Conservation (phyloP, 2,113 vertebrate genomes). For the Bombycilla garrulus region DNA sequence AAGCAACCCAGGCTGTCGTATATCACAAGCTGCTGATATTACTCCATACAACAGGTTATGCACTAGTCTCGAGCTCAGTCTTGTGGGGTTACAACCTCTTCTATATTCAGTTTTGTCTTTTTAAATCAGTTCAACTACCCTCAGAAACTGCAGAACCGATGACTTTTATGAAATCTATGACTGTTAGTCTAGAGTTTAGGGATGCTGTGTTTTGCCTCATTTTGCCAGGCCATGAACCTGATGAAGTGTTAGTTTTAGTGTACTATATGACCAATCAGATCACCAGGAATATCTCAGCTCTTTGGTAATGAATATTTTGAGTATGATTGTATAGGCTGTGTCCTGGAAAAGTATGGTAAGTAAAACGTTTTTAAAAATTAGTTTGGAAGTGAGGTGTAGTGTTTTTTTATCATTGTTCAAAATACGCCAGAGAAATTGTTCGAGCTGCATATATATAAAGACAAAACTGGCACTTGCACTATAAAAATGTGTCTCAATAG, state of each 20-base stretch:
- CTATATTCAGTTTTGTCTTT: background rate
- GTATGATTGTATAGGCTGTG: background rate
- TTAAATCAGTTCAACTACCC: background rate
- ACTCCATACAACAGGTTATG: accelerated
- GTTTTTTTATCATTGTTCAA: background rate
- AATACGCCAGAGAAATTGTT: background rate
- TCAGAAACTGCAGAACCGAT: background rate
- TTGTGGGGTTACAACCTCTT: background rate
- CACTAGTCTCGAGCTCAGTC: background rate
- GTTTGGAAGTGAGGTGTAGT: background rate
- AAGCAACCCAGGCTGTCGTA: background rate
- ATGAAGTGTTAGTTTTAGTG: background rate
- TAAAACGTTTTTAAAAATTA: background rate
- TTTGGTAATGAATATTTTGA: background rate
- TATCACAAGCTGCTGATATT: background rate
- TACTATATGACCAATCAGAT: accelerated
- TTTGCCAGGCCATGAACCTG: background rate
- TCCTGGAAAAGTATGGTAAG: background rate
- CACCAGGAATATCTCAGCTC: background rate
- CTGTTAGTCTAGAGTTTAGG: background rate
- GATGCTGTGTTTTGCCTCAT: background rate
- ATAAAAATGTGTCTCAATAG: background rate
- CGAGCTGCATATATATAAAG: background rate
- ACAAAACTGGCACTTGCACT: background rate
- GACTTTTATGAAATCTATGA: background rate